phyloP scores from a whole-genome alignment of 2,113 vertebrate species.

The Onychostoma macrolepis region DNA sequence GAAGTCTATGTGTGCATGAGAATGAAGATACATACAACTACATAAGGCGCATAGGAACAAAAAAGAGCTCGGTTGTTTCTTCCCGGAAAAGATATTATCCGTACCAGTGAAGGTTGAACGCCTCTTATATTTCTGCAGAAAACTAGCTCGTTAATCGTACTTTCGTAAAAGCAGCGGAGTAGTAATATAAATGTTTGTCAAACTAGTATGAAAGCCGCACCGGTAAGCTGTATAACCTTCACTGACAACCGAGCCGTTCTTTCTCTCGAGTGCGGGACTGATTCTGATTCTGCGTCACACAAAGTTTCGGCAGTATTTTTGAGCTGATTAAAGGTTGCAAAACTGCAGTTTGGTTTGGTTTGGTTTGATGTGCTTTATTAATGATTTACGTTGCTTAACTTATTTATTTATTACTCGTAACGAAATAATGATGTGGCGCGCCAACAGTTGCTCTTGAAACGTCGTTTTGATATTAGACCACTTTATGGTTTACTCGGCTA shows the following conservation, averaged over 20 bases:
- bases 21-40: background rate
- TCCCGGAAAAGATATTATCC: conserved; percentile 29
- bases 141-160: background rate
- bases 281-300: no score
- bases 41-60: conserved; percentile 30
- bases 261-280: no score
- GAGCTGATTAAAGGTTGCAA: background rate
- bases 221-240: background rate
- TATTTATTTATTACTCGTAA: background rate
- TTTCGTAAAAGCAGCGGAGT: background rate
- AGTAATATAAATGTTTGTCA: background rate
- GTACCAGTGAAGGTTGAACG: background rate
- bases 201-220: background rate
- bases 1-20: background rate
- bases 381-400: background rate
- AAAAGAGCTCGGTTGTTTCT: conserved; percentile 42
- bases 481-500: conserved; percentile 47
- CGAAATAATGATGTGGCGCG: background rate
- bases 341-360: background rate
- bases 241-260: background rate
- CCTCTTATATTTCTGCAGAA: background rate
- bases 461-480: background rate
- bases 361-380: background rate
- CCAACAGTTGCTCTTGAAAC: background rate
- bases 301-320: background rate